These are phyloP conservation scores for Triplophysa rosa DNA, from an alignment of 2,113 vertebrate genomes.

Conservation along the genomic window DNA sequence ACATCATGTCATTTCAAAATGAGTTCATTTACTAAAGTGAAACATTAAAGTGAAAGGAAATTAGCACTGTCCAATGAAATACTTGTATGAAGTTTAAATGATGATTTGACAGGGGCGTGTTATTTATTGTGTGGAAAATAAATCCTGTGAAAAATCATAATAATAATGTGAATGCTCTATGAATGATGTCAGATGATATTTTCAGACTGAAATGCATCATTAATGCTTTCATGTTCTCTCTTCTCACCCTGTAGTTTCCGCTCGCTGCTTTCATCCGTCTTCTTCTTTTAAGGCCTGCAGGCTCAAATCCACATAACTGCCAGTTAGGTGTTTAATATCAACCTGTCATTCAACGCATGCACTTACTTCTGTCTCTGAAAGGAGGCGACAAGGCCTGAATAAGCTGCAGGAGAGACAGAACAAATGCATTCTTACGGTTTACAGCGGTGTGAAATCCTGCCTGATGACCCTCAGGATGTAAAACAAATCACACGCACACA, in stretches of 20 bases:
- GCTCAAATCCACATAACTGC: background rate
- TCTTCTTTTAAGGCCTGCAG: slow-evolving; percentile 12
- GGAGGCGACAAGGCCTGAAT: slow-evolving; percentile 2
- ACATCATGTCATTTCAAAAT: too few species aligned
- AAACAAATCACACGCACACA: slow-evolving; percentile 10
- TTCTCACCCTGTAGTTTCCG: background rate
- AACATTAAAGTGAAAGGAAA: too few species aligned
- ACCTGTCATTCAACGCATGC: slow-evolving; percentile 4
- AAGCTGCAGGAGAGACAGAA: background rate
- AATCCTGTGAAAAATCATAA: too few species aligned
- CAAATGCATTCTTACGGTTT: slow-evolving; percentile 3
- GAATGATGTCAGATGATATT: too few species aligned
- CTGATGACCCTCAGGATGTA: slow-evolving; percentile 23
- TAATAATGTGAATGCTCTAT: too few species aligned
- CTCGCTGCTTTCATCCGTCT: slow-evolving; percentile 1
- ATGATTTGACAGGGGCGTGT: too few species aligned
- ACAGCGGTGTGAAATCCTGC: slow-evolving; percentile 17
- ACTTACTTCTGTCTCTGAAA: background rate
- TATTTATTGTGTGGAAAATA: too few species aligned
- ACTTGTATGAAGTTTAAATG: too few species aligned
- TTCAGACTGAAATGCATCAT: too few species aligned
- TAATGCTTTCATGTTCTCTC: too few species aligned
- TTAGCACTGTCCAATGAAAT: too few species aligned
- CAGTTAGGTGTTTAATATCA: slow-evolving; percentile 29
- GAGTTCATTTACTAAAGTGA: too few species aligned